Evolutionary conservation across 2,113 vertebrate genomes (phyloP).

Genomic region (Hyla sarda): DNA sequence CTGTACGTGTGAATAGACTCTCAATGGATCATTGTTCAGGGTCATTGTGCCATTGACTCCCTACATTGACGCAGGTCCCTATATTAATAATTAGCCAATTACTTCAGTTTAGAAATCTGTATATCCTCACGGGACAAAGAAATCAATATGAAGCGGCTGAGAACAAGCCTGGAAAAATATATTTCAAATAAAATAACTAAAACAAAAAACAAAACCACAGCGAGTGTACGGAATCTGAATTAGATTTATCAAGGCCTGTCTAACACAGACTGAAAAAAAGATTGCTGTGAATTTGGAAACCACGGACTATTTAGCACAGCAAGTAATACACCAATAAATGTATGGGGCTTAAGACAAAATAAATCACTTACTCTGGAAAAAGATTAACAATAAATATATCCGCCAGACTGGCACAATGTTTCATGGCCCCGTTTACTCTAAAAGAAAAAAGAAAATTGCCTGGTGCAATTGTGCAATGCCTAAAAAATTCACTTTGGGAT

Average conservation of each 20-base stretch:
- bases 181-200: neutral
- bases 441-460: neutral
- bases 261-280: neutral
- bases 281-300: constrained; percentile 30
- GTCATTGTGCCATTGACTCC: neutral
- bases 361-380: constrained; percentile 33
- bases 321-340: constrained; percentile 52
- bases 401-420: constrained; percentile 26
- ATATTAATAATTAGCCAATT: neutral
- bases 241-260: neutral
- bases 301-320: constrained; percentile 37
- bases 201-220: neutral
- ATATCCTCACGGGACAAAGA: neutral
- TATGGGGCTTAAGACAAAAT: constrained; percentile 15
- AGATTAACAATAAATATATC: constrained; percentile 33
- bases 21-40: neutral
- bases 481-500: constrained; percentile 38
- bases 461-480: constrained; percentile 47
- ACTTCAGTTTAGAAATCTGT: neutral
- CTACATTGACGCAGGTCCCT: too few relatives aligned
- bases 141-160: neutral
- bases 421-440: neutral
- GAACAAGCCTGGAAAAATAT: neutral
- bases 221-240: neutral
- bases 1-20: too few relatives aligned